Percentiles rank a stretch among this genome's conserved stretches.
phyloP scores from a whole-genome alignment of 2,797 vertebrate species.

The Carcharodon carcharias region DNA sequence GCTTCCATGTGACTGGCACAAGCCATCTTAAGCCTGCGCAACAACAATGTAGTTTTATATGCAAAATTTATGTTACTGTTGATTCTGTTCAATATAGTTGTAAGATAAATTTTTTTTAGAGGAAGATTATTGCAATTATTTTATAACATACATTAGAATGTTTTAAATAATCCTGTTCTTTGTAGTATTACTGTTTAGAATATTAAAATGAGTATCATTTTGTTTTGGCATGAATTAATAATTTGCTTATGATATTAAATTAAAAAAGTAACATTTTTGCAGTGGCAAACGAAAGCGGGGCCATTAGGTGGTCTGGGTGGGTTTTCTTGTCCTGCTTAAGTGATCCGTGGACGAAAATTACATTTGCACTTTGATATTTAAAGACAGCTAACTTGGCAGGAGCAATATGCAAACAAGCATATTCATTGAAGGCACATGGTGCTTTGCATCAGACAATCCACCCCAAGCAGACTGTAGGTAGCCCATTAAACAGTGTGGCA shows the following conservation, averaged over 20 bases:
- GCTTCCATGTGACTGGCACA: too few relatives aligned
- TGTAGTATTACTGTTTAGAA: neutral
- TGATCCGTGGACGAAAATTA: neutral
- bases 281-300: neutral
- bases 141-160: neutral
- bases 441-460: neutral
- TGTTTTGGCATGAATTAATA: neutral
- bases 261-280: neutral
- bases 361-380: neutral
- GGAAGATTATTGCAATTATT: neutral
- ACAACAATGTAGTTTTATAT: neutral
- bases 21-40: neutral
- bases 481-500: neutral
- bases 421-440: neutral
- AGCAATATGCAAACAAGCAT: neutral
- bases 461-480: neutral
- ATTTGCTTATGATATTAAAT: neutral
- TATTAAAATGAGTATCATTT: neutral
- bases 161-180: neutral
- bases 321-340: neutral
- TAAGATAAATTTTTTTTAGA: neutral
- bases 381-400: neutral
- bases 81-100: neutral
- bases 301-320: neutral
- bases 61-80: neutral